Conservation (phyloP, 2,888 invertebrate species). For the Cancer borealis region DNA sequence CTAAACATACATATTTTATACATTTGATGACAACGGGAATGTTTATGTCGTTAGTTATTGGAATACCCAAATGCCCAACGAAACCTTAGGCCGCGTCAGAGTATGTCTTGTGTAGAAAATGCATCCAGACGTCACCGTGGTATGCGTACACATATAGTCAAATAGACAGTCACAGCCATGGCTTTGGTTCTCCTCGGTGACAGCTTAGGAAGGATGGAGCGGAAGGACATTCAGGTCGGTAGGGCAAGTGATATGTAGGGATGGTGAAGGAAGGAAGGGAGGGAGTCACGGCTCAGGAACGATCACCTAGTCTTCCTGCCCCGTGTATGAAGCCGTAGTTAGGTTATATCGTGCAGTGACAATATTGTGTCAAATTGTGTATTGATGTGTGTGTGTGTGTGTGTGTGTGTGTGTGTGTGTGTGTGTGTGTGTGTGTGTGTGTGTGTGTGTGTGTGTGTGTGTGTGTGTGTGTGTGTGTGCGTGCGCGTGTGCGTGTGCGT, state of each 20-base stretch:
- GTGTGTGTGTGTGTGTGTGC: no score
- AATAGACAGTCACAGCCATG: not conserved
- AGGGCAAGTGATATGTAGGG: not conserved
- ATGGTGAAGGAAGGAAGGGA: not conserved
- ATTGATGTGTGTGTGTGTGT: no score
- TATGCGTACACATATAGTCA: not conserved
- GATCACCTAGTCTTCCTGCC: not conserved
- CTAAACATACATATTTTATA: slow-evolving; percentile 16
- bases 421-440: no score
- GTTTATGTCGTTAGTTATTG: not conserved
- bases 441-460: no score
- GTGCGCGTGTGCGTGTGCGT: no score
- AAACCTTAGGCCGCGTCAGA: not conserved
- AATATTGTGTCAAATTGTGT: no score
- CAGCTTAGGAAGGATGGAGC: not conserved
- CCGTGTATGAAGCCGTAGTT: not conserved
- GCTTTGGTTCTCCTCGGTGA: not conserved
- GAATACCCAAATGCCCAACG: not conserved
- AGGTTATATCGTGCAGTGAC: not conserved
- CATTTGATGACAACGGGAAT: not conserved
- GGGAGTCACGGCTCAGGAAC: not conserved
- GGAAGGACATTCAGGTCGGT: not conserved
- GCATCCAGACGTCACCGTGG: not conserved
- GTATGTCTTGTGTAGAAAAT: not conserved
- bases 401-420: no score